Evolutionary conservation across 2,113 vertebrate genomes (phyloP), one percentile per base, ranked within the genome.

Genomic region (Bombycilla garrulus): DNA sequence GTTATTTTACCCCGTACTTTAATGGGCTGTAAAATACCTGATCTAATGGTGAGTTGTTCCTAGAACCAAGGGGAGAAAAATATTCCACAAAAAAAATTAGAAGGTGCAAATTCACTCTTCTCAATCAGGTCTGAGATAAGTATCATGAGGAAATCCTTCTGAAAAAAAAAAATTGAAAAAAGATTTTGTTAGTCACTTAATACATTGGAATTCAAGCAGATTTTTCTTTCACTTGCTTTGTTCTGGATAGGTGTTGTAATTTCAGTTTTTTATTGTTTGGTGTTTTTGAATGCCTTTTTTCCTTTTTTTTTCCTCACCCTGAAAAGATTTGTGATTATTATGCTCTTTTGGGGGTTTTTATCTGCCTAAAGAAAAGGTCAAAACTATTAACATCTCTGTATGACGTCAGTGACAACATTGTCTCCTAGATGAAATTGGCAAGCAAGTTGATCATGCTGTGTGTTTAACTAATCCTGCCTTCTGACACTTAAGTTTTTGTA

Each of bases 281-380:
- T 4, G 2, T 15, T 9, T 64, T 20, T 7, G 22, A 3, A 7
- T 14, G 5, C 10, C 6, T 62, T 51, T 77, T 26, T 45, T 7
- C 0, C 4, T 5, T 25, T 35, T 38, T 44, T 36, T 38, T 29
- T 4, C 3, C 15, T 28, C 9, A 7, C 1, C 0, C 21, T 61
- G 29, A 24, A 74, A 61, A 57, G 35, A n/a, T 44, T 88, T 10
- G 14, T 86, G 9, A 10, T 50, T 47, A 5, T 33, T 61, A 13
- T 1, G 4, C 38, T 40, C 12, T 17, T 78, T 72, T 17, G 4
- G 1, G 5, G 1, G 1, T 5, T 47, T 69, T 69, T 22, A 19
- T 69, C 19, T 78, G 21, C 26, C 57, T 66, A 71, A 71, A 35
- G 47, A 26, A 66, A 73, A 90, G 61, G 25, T 58, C 31, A 66